Conservation (phyloP, 2,797 vertebrate species). For the Crocodylus rhombifer region DNA sequence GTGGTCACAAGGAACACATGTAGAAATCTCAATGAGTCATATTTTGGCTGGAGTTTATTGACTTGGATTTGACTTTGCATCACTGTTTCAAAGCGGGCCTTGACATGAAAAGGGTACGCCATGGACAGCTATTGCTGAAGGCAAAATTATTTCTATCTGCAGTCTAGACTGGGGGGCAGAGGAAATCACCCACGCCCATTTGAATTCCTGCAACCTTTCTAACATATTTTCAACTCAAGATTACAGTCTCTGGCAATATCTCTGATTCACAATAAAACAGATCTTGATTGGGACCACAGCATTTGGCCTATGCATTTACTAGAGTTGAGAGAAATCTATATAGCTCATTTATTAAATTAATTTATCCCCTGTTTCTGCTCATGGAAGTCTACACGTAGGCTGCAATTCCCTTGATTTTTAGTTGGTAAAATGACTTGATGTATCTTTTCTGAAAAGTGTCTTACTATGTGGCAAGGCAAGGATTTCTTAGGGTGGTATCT, state of each 20-base stretch:
- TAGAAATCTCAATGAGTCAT: background rate
- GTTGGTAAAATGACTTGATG: background rate
- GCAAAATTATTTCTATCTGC: background rate
- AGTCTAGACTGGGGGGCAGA: background rate
- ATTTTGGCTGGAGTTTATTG: background rate
- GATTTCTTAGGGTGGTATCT: too few relatives aligned
- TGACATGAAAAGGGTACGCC: accelerated
- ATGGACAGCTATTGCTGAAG: background rate
- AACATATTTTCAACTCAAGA: background rate
- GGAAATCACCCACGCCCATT: background rate
- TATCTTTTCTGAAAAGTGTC: background rate
- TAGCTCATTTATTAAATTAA: background rate
- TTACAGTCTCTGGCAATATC: background rate
- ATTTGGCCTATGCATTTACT: background rate
- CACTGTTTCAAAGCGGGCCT: background rate
- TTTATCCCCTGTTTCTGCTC: background rate
- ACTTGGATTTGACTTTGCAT: background rate
- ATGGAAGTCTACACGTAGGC: background rate
- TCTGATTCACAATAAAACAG: background rate
- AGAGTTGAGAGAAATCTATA: background rate
- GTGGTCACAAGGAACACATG: background rate
- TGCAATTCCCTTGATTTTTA: background rate
- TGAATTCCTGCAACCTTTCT: background rate
- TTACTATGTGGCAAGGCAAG: background rate
- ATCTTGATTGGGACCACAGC: background rate